phyloP scores from a whole-genome alignment of 1,140 invertebrate species.

The Rhizoglyphus robini region DNA sequence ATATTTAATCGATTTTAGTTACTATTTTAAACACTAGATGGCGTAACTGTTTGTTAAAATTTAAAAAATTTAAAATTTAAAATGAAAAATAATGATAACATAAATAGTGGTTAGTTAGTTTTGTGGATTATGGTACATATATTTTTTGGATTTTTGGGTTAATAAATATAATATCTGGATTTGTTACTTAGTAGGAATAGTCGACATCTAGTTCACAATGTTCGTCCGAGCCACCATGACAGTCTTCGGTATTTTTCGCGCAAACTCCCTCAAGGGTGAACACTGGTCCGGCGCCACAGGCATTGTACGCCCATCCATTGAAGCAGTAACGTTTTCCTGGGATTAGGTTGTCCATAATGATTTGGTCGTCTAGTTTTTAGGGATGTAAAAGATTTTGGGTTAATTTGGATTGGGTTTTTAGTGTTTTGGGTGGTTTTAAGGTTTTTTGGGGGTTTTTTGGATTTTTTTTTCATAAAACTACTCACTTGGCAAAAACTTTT shows the following conservation, averaged over 20 bases:
- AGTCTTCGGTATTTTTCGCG: background rate
- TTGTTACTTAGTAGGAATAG: constrained; percentile 6
- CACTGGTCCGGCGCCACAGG: constrained; percentile 14
- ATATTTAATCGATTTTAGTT: no score
- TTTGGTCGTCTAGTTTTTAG: constrained; percentile 4
- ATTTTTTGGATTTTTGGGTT: background rate
- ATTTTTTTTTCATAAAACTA: background rate
- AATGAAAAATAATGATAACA: background rate
- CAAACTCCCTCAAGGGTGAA: constrained; percentile 19
- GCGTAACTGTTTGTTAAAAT: no score
- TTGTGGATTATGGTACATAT: no score
- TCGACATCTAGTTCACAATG: constrained; percentile 16
- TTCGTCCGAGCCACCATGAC: background rate
- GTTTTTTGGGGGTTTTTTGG: background rate
- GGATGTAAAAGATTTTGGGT: no score
- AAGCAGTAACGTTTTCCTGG: constrained; percentile 17
- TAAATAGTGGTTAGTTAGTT: no score
- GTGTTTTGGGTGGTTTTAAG: background rate
- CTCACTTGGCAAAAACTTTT: constrained; percentile 13
- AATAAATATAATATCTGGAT: background rate
- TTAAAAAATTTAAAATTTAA: background rate
- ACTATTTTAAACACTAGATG: no score
- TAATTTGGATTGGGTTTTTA: no score
- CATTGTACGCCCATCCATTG: constrained; percentile 18
- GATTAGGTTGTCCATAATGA: constrained; percentile 5